These are phyloP conservation scores for Gymnoscopelus microlampas DNA, from an alignment of 2,797 vertebrate genomes.

Conservation along the genomic window DNA sequence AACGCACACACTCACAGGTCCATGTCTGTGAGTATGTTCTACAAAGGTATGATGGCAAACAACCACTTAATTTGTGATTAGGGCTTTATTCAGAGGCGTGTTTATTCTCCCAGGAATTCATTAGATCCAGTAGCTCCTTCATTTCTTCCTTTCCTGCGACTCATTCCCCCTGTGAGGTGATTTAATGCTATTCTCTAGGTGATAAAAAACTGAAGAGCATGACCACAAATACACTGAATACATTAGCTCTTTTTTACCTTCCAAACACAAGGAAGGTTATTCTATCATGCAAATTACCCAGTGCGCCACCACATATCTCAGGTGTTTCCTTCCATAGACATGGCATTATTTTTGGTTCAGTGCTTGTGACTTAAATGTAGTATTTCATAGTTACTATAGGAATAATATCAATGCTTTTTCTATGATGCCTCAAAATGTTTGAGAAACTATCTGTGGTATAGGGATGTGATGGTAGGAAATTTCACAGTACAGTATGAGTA, in stretches of 20 bases:
- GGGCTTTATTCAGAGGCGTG: conserved; percentile 85
- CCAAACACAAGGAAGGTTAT: conserved; percentile 82
- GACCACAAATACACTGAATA: conserved; percentile 88
- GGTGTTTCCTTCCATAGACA: conserved; percentile 73
- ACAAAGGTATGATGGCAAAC: conserved; percentile 82
- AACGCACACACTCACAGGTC: conserved; percentile 66
- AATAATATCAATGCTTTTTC: conserved; percentile 45
- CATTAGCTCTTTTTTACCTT: conserved; percentile 76
- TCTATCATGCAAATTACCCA: conserved; percentile 86
- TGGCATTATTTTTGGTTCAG: conserved; percentile 78
- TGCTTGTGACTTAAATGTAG: conserved; percentile 73
- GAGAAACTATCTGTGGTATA: conserved; percentile 47
- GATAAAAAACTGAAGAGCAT: conserved; percentile 88
- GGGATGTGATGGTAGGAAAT: conserved; percentile 52
- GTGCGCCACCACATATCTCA: conserved; percentile 71
- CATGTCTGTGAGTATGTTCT: conserved; percentile 73
- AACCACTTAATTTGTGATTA: conserved; percentile 89
- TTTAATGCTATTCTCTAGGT: conserved; percentile 86
- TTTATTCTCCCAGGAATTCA: conserved; percentile 89
- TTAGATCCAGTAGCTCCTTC: conserved; percentile 85
- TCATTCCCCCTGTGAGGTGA: conserved; percentile 86
- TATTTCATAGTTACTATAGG: conserved; percentile 51
- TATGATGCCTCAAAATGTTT: conserved; percentile 56
- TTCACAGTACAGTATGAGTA: conserved; percentile 15
- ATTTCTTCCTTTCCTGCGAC: conserved; percentile 76